These are phyloP conservation scores for Fissipunctia ypsillon DNA, from an alignment of 2,888 invertebrate species.

Conservation along the genomic window DNA sequence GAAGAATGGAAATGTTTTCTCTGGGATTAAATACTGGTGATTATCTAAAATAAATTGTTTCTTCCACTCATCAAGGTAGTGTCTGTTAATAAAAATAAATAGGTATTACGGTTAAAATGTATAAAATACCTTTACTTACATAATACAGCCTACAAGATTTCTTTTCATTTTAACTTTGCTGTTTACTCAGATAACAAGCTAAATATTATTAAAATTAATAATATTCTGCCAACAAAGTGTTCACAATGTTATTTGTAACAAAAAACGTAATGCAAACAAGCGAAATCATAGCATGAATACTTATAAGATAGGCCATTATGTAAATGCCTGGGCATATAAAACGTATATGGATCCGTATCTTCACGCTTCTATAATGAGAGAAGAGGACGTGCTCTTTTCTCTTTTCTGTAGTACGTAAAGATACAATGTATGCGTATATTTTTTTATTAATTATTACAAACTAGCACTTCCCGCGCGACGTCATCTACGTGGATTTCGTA, in stretches of 20 bases:
- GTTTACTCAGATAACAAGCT: background rate
- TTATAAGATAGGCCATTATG: slow-evolving; percentile 48
- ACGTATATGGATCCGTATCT: slow-evolving; percentile 37
- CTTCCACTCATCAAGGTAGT: background rate
- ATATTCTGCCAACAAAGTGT: slow-evolving; percentile 2
- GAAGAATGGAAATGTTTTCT: too few relatives aligned
- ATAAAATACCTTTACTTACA: background rate
- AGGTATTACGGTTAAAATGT: background rate
- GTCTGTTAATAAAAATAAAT: background rate
- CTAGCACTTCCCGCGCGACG: too few relatives aligned
- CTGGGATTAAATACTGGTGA: too few relatives aligned
- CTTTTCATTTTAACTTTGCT: background rate
- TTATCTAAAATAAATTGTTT: too few relatives aligned
- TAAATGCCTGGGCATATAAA: slow-evolving; percentile 47
- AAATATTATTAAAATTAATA: background rate
- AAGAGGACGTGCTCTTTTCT: too few relatives aligned
- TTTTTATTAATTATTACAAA: too few relatives aligned
- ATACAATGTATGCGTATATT: too few relatives aligned
- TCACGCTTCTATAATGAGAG: slow-evolving; percentile 4
- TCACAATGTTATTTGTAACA: slow-evolving; percentile 12
- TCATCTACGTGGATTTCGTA: too few relatives aligned
- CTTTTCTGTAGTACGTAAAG: too few relatives aligned
- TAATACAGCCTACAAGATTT: background rate
- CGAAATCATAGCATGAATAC: slow-evolving; percentile 39
- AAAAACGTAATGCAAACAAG: slow-evolving; percentile 21